Evolutionary conservation across 2,113 vertebrate species (phyloP).

Genomic region (Platysternon megacephalum): DNA sequence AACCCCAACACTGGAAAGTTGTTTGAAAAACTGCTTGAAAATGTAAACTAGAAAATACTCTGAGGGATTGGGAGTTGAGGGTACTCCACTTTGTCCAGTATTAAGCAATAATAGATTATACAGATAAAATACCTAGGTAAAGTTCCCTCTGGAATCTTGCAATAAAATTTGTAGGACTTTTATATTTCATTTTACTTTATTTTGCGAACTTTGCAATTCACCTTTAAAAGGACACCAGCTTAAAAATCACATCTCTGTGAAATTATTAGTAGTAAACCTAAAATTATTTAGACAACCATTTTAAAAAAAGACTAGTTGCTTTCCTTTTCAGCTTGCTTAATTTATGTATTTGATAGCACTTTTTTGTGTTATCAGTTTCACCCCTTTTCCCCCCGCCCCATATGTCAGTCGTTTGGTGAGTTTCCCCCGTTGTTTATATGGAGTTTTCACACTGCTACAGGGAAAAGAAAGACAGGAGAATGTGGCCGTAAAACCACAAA

Average conservation of each 20-base stretch:
- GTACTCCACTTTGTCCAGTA: not conserved
- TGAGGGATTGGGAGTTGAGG: accelerated
- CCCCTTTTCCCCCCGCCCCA: not conserved
- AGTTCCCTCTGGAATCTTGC: not conserved
- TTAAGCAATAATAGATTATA: not conserved
- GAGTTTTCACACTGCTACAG: not conserved
- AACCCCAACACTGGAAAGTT: not conserved
- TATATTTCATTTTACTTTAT: not conserved
- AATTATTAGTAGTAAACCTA: not conserved
- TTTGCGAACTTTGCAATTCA: not conserved
- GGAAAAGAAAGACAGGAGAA: not conserved
- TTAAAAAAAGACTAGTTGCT: not conserved
- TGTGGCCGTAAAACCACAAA: not conserved
- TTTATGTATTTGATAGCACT: not conserved
- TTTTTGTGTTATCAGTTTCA: not conserved
- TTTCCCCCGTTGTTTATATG: not conserved
- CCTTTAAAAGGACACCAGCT: not conserved
- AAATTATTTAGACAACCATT: not conserved
- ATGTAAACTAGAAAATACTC: not conserved
- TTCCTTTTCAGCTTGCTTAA: not conserved
- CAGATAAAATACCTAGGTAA: not conserved
- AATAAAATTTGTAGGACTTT: not conserved
- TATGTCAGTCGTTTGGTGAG: not conserved
- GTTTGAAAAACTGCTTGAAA: not conserved
- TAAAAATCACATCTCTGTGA: not conserved